Conservation (phyloP, 2,888 invertebrate genomes). For the Pemphredon lugubris region DNA sequence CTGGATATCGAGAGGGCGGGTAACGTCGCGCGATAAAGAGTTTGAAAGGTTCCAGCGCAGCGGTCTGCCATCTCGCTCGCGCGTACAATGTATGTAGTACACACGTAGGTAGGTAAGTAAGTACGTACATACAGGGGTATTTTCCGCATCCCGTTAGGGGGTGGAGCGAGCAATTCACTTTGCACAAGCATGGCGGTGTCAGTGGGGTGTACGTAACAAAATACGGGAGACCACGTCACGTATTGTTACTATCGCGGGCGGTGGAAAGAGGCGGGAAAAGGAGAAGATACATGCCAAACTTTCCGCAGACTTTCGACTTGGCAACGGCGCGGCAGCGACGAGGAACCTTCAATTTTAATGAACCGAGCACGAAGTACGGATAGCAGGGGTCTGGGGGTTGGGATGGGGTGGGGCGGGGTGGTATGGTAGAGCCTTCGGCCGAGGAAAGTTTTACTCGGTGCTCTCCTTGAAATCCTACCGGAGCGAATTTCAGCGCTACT, state of each 20-base stretch:
- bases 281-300: constrained; percentile 29
- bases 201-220: constrained; percentile 31
- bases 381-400: no score
- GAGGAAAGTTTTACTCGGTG: constrained; percentile 31
- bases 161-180: constrained; percentile 26
- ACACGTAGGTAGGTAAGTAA: no score
- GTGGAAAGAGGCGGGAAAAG: not conserved
- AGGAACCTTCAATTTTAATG: constrained; percentile 68
- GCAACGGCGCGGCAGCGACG: constrained; percentile 49
- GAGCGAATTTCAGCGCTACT: constrained; percentile 48
- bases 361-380: constrained; percentile 53
- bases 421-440: constrained; percentile 18
- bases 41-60: constrained; percentile 19
- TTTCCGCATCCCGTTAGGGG: constrained; percentile 11
- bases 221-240: constrained; percentile 41
- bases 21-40: constrained; percentile 21
- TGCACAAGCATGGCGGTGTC: constrained; percentile 20
- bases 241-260: constrained; percentile 29
- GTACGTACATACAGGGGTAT: constrained; percentile 6
- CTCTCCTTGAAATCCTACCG: constrained; percentile 51
- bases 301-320: constrained; percentile 60
- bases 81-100: no score
- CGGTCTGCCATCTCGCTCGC: not conserved
- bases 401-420: no score
- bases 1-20: constrained; percentile 31